Base-by-base conservation (phyloP, 2,888 invertebrate species). In the Lasioglossum figueresi region DNA sequence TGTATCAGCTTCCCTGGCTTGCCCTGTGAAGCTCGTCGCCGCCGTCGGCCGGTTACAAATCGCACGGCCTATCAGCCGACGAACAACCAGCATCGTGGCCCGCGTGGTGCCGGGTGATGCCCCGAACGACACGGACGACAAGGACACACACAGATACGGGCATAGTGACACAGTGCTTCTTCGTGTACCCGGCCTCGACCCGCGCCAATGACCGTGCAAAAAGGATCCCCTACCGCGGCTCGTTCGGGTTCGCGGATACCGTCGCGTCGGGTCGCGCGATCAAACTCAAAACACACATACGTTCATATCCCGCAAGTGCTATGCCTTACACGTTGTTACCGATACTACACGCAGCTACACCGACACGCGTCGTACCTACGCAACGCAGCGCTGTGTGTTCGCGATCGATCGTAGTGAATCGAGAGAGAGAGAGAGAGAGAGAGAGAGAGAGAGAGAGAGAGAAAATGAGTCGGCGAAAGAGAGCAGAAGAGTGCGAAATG, bases 271-370 rank as follows among this genome's bases (percentile, higher is more conserved):
- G 72, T 66, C 78, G 71, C 84, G 72, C 78, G 75, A 71, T 70
- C 68, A 70, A n/a, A 70, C 68, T 70, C 52, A 48, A 56, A 56
- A 84, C 80, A 68, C 79, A 77, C 59, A 79, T 89, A 77, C 59
- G 79, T 89, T 88, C 88, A 89, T 90, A 90, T 90, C 85, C 83
- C 90, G 89, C 90, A 84, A 90, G 89, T 90, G 89, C 85, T 89
- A 90, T 89, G 87, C 90, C 85, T 89, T 88, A 90, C 80, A 83
- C 80, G 72, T 73, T 73, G 74, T 85, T 78, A 76, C 70, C 37
- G 77, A 82, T 75, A 79, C 40, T 27, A 78, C 78, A 81, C 78
- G 78, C 81, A 86, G 73, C 59, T 74, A 82, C 80, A 83, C 79
- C 63, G 59, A 76, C 66, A 85, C 81, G 80, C 72, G 87, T 23